A percentile compares a stretch with the other conserved stretches of the same genome.
Evolutionary conservation across 2,797 vertebrate genomes (phyloP).

Genomic region (Crenuchus spilurus): DNA sequence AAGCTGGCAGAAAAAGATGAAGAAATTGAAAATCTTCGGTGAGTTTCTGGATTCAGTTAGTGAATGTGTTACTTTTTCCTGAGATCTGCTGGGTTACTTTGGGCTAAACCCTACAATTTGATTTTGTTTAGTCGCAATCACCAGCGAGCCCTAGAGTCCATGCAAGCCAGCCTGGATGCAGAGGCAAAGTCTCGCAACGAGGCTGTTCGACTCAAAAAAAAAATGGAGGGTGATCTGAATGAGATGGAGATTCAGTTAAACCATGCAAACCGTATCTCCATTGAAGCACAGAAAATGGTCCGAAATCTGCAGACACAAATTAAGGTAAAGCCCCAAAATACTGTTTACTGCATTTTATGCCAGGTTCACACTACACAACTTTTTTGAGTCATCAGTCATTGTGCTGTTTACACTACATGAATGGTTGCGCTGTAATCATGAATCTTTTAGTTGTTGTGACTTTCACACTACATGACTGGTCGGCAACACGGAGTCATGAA

Average conservation of each 20-base stretch:
- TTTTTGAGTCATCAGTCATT: no score
- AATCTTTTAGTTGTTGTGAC: no score
- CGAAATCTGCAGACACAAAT: conserved; percentile 87
- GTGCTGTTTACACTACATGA: no score
- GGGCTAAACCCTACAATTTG: not conserved
- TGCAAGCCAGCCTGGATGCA: conserved; percentile 87
- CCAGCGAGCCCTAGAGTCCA: conserved; percentile 88
- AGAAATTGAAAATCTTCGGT: conserved; percentile 84
- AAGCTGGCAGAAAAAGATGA: conserved; percentile 93
- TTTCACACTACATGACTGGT: no score
- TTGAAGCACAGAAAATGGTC: conserved; percentile 85
- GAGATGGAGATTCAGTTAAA: conserved; percentile 94
- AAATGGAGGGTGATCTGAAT: conserved; percentile 94
- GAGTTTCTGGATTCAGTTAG: conserved; percentile 25
- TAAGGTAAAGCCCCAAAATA: conserved; percentile 76
- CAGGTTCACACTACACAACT: no score
- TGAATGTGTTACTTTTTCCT: no score
- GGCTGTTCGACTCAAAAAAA: conserved; percentile 88
- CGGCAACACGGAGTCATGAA: no score
- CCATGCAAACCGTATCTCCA: conserved; percentile 85
- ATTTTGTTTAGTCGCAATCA: conserved; percentile 84
- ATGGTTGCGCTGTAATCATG: no score
- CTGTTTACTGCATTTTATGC: no score
- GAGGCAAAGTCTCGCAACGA: conserved; percentile 90
- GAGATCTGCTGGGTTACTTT: not conserved